These are phyloP conservation scores for Chaenocephalus aceratus DNA, from an alignment of 2,113 vertebrate genomes.

Conservation along the genomic window DNA sequence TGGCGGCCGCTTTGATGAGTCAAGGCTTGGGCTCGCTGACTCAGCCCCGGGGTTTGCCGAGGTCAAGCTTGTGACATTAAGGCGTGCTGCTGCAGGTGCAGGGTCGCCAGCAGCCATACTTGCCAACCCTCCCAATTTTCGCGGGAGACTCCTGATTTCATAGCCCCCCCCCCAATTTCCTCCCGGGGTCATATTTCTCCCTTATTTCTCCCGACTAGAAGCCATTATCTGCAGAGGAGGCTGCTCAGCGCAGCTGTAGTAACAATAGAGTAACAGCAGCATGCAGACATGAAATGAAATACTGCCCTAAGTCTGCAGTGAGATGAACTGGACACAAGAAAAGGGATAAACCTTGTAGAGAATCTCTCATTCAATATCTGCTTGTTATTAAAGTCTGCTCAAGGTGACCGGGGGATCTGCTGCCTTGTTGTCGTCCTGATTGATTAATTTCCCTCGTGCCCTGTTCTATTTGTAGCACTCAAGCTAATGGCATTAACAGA, in stretches of 20 bases:
- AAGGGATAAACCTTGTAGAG: not conserved
- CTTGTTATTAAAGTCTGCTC: constrained; percentile 1
- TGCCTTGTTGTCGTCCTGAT: constrained; percentile 45
- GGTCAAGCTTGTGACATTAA: no score
- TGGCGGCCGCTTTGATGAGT: no score
- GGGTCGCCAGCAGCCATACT: no score
- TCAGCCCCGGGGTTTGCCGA: no score
- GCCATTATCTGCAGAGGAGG: constrained; percentile 30
- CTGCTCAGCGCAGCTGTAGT: constrained; percentile 63
- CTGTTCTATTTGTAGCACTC: constrained; percentile 56
- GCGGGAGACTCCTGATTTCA: no score
- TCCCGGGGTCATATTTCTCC: no score
- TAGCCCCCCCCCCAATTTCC: no score
- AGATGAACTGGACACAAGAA: not conserved
- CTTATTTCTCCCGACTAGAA: not conserved
- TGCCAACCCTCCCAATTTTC: no score
- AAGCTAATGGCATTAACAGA: constrained; percentile 36
- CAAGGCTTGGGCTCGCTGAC: no score
- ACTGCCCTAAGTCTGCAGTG: constrained; percentile 32
- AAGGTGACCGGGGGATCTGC: constrained; percentile 48
- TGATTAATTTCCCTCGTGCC: constrained; percentile 37
- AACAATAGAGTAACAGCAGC: constrained; percentile 61
- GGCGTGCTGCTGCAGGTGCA: no score
- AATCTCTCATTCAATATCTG: not conserved
- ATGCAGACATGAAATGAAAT: constrained; percentile 41